Conservation (phyloP, 1,140 invertebrate species). For the Coelopa frigida region DNA sequence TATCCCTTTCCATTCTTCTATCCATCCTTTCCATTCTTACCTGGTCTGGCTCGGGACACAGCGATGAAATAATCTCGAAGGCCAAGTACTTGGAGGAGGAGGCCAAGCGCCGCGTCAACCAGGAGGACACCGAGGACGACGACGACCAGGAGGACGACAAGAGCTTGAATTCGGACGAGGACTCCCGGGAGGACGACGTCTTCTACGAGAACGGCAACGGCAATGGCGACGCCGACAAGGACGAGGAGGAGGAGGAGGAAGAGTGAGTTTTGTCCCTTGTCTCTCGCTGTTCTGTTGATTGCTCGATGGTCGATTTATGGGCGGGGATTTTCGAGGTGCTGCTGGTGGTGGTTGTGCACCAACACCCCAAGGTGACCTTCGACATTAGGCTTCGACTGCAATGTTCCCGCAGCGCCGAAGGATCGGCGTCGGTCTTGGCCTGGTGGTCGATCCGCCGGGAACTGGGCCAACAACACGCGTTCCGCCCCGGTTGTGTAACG, state of each 20-base stretch:
- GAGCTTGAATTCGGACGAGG: slow-evolving; percentile 41
- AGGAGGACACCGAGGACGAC: slow-evolving; percentile 32
- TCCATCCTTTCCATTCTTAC: too few relatives aligned
- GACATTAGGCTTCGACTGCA: too few relatives aligned
- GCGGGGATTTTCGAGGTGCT: too few relatives aligned
- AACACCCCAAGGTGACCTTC: too few relatives aligned
- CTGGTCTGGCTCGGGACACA: slow-evolving; percentile 38
- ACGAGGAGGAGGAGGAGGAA: slow-evolving; percentile 55
- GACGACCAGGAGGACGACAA: slow-evolving; percentile 37
- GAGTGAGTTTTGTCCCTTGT: slow-evolving; percentile 35
- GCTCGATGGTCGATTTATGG: too few relatives aligned
- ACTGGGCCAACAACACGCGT: too few relatives aligned
- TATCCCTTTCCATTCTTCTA: neutral
- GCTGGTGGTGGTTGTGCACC: too few relatives aligned
- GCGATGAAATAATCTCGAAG: slow-evolving; percentile 63
- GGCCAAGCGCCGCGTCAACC: slow-evolving; percentile 41
- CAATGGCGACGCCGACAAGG: slow-evolving; percentile 42
- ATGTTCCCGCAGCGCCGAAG: too few relatives aligned
- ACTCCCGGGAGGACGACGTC: slow-evolving; percentile 60
- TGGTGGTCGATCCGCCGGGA: too few relatives aligned
- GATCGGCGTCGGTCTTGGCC: too few relatives aligned
- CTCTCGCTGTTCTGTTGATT: too few relatives aligned
- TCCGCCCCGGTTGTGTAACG: too few relatives aligned
- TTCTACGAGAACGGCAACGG: slow-evolving; percentile 61
- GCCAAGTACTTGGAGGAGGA: slow-evolving; percentile 52